Base-by-base conservation (phyloP, 2,888 invertebrate species). In the Meteorus colon region DNA sequence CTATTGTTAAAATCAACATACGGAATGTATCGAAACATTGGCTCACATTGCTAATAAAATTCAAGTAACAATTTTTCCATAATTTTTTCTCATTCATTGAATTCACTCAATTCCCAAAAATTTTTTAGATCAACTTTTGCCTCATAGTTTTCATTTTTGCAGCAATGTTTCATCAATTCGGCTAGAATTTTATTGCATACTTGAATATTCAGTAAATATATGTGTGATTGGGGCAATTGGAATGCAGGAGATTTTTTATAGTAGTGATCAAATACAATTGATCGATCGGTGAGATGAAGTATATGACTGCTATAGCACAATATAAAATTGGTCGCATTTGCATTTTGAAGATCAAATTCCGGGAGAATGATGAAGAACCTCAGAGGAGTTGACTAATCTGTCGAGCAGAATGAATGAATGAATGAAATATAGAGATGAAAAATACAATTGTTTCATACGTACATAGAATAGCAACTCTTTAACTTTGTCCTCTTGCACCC, bases 31-130 rank as follows among this genome's bases (percentile, higher is more conserved):
- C 41, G 37, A 65, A 65, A 65, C 3, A 62, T 62, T 3, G 34
- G 19, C 65, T 41, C 19, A 19, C 19, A 5, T 65, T 41, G 3
- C 65, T 37, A 37, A 65, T 65, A 65, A 65, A 65, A 65, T 8
- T 63, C 3, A 1, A 62, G 24, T 27, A 65, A 65, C 41, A 65
- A 65, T 62, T 31, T 12, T 62, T 29, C 27, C 14, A 29, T 62
- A 62, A n/a, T 31, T 29, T 16, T 29, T 3, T 1, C 29, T 62
- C 55, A 55, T 55, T 34, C 2, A 34, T 34, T 34, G 34, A 34
- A 34, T 34, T 34, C 8, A 34, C 2, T 6, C 34, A 34, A 34
- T 34, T 19, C 19, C 8, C 6, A 55, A 5, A 8, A 55, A 19
- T 55, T 8, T 55, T 19, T n/a, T n/a, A 24, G 24, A 24, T 24